Conservation (phyloP, 2,113 vertebrate species). For the Fulmarus glacialis region DNA sequence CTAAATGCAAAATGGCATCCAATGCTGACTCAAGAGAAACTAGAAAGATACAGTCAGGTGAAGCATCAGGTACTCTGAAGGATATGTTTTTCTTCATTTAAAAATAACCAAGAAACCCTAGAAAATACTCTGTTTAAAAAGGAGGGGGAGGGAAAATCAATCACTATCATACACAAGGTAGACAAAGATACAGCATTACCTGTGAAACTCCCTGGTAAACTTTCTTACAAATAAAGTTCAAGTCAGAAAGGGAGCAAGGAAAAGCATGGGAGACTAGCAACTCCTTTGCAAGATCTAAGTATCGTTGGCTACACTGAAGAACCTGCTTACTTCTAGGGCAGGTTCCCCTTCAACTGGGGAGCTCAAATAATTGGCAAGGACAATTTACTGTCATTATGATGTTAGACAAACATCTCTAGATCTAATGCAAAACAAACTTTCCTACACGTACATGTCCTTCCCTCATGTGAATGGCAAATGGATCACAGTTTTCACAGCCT, state of each 20-base stretch:
- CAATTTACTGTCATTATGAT: neutral
- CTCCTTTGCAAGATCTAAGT: neutral
- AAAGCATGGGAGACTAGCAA: neutral
- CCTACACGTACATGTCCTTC: neutral
- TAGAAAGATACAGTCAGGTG: neutral
- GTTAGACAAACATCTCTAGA: neutral
- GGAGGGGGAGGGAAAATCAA: rapidly evolving
- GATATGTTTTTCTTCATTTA: neutral
- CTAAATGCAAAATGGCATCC: neutral
- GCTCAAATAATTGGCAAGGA: neutral
- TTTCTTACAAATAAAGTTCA: neutral
- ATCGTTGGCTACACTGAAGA: neutral
- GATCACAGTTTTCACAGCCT: neutral
- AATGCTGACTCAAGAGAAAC: neutral
- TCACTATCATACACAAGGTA: neutral
- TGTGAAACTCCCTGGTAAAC: neutral
- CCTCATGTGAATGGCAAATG: neutral
- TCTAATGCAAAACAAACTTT: neutral
- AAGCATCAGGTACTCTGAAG: neutral
- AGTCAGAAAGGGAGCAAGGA: neutral
- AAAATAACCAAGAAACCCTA: neutral
- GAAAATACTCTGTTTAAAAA: neutral
- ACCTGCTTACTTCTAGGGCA: neutral
- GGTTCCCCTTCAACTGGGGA: neutral
- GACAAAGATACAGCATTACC: neutral